Evolutionary conservation across 2,888 invertebrate genomes (phyloP).

Genomic region (Linnaemya tessellans): DNA sequence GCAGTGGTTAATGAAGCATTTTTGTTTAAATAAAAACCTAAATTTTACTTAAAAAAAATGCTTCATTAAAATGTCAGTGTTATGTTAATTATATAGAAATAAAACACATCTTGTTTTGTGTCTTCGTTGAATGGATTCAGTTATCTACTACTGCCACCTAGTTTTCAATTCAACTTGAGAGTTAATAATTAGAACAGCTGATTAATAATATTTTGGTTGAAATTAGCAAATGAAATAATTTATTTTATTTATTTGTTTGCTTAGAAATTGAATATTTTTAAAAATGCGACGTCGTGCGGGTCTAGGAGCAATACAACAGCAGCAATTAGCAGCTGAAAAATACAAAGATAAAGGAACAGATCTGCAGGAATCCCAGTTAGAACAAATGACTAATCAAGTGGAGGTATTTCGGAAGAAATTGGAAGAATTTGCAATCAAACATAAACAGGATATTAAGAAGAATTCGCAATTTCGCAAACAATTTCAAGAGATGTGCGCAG

Average conservation of each 20-base stretch:
- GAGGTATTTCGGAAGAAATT: slow-evolving; percentile 95
- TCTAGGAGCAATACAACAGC: slow-evolving; percentile 94
- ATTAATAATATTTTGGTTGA: not conserved
- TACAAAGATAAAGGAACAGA: slow-evolving; percentile 96
- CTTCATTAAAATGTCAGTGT: no score
- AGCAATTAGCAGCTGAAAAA: slow-evolving; percentile 93
- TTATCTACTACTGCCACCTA: no score
- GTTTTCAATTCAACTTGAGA: no score
- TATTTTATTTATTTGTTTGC: no score
- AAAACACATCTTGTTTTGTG: no score
- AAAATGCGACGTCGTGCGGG: slow-evolving; percentile 92
- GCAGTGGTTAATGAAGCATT: no score
- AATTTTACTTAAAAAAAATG: no score
- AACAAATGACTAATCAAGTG: slow-evolving; percentile 96
- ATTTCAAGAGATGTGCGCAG: slow-evolving; percentile 99
- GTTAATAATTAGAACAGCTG: not conserved
- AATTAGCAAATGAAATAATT: not conserved
- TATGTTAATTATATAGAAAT: no score
- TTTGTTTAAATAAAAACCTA: no score
- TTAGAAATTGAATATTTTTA: not conserved
- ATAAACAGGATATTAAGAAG: slow-evolving; percentile 96
- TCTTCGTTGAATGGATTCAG: no score
- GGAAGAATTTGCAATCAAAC: slow-evolving; percentile 97
- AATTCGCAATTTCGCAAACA: slow-evolving; percentile 97
- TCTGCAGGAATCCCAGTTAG: slow-evolving; percentile 95